A percentile compares a stretch with the other conserved stretches of the same genome.
Evolutionary conservation across 2,113 vertebrate genomes (phyloP).

Genomic region (Lethenteron reissneri): DNA sequence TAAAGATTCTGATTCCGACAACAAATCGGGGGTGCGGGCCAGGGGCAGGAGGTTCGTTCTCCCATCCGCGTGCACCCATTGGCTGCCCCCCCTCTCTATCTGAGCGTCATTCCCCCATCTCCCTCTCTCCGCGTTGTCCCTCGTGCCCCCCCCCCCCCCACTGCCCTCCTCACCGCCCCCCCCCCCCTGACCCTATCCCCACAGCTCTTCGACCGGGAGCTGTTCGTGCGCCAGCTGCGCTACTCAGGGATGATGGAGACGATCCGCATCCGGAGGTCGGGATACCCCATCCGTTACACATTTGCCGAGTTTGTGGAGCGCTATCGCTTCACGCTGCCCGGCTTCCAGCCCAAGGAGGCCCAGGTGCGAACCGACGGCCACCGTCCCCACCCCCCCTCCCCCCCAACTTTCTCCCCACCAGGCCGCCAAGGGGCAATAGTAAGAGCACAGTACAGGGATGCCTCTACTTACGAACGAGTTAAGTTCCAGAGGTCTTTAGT

Average conservation of each 20-base stretch:
- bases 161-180: not conserved
- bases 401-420: too few species aligned
- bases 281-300: slow-evolving; percentile 62
- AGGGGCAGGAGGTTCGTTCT: too few species aligned
- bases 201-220: slow-evolving; percentile 63
- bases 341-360: too few species aligned
- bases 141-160: not conserved
- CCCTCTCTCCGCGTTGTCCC: not conserved
- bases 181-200: not conserved
- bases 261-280: slow-evolving; percentile 57
- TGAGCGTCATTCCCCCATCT: not conserved
- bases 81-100: not conserved
- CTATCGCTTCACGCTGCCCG: slow-evolving; percentile 21
- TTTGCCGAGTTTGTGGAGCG: slow-evolving; percentile 55
- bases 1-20: too few species aligned
- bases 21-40: too few species aligned
- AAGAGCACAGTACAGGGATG: too few species aligned
- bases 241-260: slow-evolving; percentile 97
- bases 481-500: too few species aligned
- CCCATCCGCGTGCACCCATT: too few species aligned
- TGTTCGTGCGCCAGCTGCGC: slow-evolving; percentile 64
- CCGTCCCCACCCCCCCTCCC: too few species aligned
- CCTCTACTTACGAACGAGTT: too few species aligned
- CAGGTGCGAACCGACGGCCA: too few species aligned
- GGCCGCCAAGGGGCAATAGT: too few species aligned